Evolutionary conservation across 2,888 invertebrate species (phyloP), one percentile per base, ranked within the genome.

Genomic region (Drosophila setosimentum): DNA sequence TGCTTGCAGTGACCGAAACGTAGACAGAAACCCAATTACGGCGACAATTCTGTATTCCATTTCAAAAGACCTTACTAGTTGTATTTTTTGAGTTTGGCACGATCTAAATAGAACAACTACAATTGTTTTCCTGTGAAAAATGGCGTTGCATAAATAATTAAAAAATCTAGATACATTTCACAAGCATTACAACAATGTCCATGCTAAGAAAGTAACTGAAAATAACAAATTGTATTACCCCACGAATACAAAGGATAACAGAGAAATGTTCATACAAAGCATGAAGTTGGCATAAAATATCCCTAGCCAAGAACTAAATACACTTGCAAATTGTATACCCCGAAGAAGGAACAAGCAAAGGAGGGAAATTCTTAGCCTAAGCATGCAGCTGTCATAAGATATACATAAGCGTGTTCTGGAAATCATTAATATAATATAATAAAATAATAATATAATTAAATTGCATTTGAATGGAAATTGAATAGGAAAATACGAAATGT

Each of bases 51-150:
- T n/a, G 13, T 21, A 30, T 42, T 49, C 42, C 51, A 49, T 53
- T 37, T 30, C 35, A 75, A 49, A 48, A 57, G 13, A 53, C 16
- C 57, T 53, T 24, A 11, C 37, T 7, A 7, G 29, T 35, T 7
- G 29, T 27, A 3, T 7, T 30, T 0, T 32, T 7, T 13, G 33
- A 21, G 30, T 51, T 8, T 21, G 40, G 13, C 13, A 13, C 13
- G 4, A 16, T 37, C 27, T 35, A 16, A 3, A 13, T 37, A 13
- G 4, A 7, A 29, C 24, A 54, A 18, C 2, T n/a, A 3, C 35
- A 18, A 32, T 49, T n/a, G 11, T 35, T 30, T 42, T 24, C 3
- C 29, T 3, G 8, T 6, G 11, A 13, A n/a, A 24, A 16, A 18
- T 40, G 64, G 55, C 11, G 16, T 68, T 48, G 18, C 2, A 16